Percentiles rank a stretch among this genome's conserved stretches.
Evolutionary conservation across 1,140 invertebrate genomes (phyloP).

Genomic region (Drosophila ercepeae): DNA sequence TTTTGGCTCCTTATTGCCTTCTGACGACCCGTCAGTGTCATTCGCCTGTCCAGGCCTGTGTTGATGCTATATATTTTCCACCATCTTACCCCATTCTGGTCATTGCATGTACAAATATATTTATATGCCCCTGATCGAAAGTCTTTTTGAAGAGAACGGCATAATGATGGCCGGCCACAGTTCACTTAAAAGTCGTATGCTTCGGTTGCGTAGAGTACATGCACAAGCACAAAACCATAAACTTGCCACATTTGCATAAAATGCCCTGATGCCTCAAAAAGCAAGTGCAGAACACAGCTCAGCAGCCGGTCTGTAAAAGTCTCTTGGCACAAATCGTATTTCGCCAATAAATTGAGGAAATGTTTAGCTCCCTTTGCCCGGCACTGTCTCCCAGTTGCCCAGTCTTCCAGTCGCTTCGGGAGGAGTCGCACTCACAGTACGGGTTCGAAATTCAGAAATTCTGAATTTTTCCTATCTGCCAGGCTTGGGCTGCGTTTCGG

Average conservation of each 20-base stretch:
- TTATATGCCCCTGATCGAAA: slow-evolving; percentile 1
- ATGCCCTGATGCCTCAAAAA: slow-evolving; percentile 69
- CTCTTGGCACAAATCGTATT: slow-evolving; percentile 71
- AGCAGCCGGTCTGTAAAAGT: slow-evolving; percentile 43
- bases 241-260: slow-evolving; percentile 78
- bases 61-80: slow-evolving; percentile 55
- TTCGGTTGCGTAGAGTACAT: slow-evolving; percentile 38
- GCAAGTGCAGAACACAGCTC: slow-evolving; percentile 39
- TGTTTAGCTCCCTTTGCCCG: slow-evolving; percentile 39
- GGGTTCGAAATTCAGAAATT: neutral
- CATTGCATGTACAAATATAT: neutral
- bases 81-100: neutral
- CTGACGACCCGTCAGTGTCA: slow-evolving; percentile 59
- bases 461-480: slow-evolving; percentile 4
- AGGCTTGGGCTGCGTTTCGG: slow-evolving; percentile 4
- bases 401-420: neutral
- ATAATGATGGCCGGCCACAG: slow-evolving; percentile 54
- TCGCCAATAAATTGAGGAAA: slow-evolving; percentile 78
- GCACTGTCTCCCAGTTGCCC: neutral
- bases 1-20: slow-evolving; percentile 19
- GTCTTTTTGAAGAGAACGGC: slow-evolving; percentile 21
- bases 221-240: slow-evolving; percentile 56
- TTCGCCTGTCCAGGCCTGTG: slow-evolving; percentile 40
- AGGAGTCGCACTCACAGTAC: neutral
- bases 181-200: slow-evolving; percentile 66